These are phyloP conservation scores for Amphiprion percula DNA, from an alignment of 2,113 vertebrate species.

Conservation along the genomic window DNA sequence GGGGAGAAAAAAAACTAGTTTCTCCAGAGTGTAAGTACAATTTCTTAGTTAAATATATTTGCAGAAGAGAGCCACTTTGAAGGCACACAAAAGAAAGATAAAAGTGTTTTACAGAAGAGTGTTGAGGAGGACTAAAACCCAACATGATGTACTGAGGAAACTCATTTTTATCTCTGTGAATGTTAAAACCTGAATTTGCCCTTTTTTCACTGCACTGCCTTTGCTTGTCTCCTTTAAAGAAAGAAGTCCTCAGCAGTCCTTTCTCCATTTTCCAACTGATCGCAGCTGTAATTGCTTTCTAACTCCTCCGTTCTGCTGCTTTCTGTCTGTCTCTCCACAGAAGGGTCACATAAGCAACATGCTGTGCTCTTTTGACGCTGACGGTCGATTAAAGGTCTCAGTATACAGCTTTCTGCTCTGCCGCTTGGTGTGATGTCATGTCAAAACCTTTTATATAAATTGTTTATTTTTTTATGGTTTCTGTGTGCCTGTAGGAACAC, in stretches of 20 bases:
- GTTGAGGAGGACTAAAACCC: not conserved
- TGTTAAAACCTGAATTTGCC: not conserved
- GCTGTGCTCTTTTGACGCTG: constrained; percentile 69
- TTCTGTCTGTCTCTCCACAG: constrained; percentile 66
- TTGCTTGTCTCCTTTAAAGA: not conserved
- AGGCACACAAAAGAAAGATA: constrained; percentile 11
- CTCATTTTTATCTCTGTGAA: not conserved
- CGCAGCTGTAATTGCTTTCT: constrained; percentile 15
- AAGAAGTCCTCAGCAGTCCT: not conserved
- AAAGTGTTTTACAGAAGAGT: not conserved
- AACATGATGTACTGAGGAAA: not conserved
- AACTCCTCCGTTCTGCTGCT: constrained; percentile 17
- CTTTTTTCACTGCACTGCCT: not conserved
- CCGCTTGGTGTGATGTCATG: constrained; percentile 39
- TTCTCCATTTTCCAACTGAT: not conserved
- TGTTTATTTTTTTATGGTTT: constrained; percentile 1
- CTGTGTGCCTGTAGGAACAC: not conserved
- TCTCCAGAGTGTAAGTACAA: not conserved
- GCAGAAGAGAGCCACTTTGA: not conserved
- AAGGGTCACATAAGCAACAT: constrained; percentile 72
- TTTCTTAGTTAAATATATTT: constrained; percentile 6
- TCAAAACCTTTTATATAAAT: constrained; percentile 16
- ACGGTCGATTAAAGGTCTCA: constrained; percentile 76
- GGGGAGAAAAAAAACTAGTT: not conserved
- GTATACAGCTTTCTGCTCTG: constrained; percentile 50